A percentile compares a stretch with the other conserved stretches of the same genome.
Conservation (phyloP, 2,888 invertebrate species). For the Hyles lineata region DNA sequence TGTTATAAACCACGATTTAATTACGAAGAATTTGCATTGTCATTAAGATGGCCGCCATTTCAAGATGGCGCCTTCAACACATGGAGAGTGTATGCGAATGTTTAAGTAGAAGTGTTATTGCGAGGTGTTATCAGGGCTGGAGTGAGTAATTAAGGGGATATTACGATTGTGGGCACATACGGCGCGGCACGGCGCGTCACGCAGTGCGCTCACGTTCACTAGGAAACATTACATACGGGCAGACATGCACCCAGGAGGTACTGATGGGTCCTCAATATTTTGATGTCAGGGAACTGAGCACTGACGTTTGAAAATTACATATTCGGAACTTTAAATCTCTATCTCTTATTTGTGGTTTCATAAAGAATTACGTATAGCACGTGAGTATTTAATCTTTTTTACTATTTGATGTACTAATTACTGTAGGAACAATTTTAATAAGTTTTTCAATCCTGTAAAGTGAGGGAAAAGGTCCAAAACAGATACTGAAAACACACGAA, state of each 20-base stretch:
- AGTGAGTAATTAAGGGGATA: conserved; percentile 21
- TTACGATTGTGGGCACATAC: conserved; percentile 18
- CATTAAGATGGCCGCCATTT: not conserved
- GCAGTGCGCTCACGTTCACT: conserved; percentile 24
- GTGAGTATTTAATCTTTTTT: too few species aligned
- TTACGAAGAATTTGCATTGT: not conserved
- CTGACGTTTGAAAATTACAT: too few species aligned
- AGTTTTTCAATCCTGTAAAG: too few species aligned
- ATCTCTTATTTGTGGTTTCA: too few species aligned
- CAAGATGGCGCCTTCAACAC: conserved; percentile 1
- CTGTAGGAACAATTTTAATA: too few species aligned
- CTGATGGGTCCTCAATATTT: not conserved
- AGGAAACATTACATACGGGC: conserved; percentile 19
- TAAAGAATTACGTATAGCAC: too few species aligned
- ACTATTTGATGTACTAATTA: too few species aligned
- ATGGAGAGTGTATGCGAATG: not conserved
- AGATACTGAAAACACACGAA: too few species aligned
- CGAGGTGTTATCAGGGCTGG: conserved; percentile 1
- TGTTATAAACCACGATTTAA: not conserved
- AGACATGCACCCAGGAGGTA: conserved; percentile 6
- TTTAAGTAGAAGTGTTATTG: conserved; percentile 7
- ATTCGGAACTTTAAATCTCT: too few species aligned
- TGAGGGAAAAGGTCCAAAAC: too few species aligned
- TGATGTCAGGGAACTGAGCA: too few species aligned
- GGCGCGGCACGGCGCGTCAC: conserved; percentile 17